Evolutionary conservation across 2,888 invertebrate species (phyloP), one percentile per base, ranked within the genome.

Genomic region (Ormyrus labotus): DNA sequence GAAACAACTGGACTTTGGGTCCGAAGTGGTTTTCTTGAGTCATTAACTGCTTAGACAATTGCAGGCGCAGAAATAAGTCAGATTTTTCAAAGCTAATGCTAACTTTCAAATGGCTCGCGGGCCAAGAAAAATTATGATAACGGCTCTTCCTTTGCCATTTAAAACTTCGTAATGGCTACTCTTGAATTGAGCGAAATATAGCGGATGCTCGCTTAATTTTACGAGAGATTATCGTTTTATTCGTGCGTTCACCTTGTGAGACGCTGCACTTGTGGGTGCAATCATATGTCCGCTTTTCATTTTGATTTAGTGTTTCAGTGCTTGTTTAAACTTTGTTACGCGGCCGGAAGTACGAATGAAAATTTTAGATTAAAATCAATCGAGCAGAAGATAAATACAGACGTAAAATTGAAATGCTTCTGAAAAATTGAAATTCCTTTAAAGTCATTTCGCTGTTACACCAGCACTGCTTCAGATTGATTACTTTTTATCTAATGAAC

Each of bases 171-270:
- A 63, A 55, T 69, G 19, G 53, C 13, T 13, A 45, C 55, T 76
- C 19, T 53, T 5, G 69, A 53, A 63, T 64, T 70, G 50, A 70
- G 63, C 61, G n/a, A 70, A 70, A 64, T 48, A n/a, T 57, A 45
- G 57, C 70, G 57, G 64, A 70, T 77, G 61, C 64, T 70, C 64
- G 61, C 70, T 70, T 77, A 70, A 77, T 77, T 70, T 70, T 70
- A 64, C 48, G 64, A 77, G 34, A 34, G 48, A 77, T 77, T 77
- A 70, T 64, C 61, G 53, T 57, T 70, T 77, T 60, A 70, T 64
- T 50, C 55, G 77, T 70, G 13, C 77, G 45, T 77, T 77, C 70
- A 77, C 70, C 77, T 70, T 77, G 34, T n/a, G n/a, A 61, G 45
- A 61, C 45, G n/a, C 60, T 75, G 60, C n/a, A 68, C 45, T 60